phyloP scores from a whole-genome alignment of 2,113 vertebrate species.

The Climacteris rufus region DNA sequence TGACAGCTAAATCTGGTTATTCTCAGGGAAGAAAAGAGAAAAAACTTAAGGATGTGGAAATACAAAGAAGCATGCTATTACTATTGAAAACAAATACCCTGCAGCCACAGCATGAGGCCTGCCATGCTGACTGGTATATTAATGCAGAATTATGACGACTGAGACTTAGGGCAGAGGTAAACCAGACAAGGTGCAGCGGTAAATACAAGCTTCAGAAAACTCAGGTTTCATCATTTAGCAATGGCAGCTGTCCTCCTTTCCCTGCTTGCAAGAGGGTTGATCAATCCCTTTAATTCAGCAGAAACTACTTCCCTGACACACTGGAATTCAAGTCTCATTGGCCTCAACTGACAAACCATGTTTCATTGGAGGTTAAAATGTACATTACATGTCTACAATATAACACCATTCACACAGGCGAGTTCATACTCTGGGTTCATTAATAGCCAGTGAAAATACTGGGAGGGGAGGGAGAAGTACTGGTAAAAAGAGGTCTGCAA shows the following conservation, averaged over 20 bases:
- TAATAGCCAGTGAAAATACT: background rate
- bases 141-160: background rate
- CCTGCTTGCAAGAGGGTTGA: background rate
- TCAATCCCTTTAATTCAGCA: background rate
- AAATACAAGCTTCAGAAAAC: background rate
- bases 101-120: background rate
- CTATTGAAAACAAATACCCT: conserved; percentile 20
- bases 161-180: background rate
- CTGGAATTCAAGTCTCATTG: background rate
- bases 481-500: background rate
- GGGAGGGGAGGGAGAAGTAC: background rate
- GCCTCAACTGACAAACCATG: background rate
- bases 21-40: conserved; percentile 14
- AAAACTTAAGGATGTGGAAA: background rate
- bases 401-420: background rate
- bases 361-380: background rate
- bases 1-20: conserved; percentile 51
- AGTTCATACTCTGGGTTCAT: background rate
- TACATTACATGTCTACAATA: background rate
- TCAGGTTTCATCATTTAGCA: background rate
- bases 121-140: background rate
- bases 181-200: background rate
- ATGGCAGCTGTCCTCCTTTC: background rate
- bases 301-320: background rate
- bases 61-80: background rate